Evolutionary conservation across 2,888 invertebrate genomes (phyloP), one percentile per base, ranked within the genome.

Genomic region (Proisotoma minuta): DNA sequence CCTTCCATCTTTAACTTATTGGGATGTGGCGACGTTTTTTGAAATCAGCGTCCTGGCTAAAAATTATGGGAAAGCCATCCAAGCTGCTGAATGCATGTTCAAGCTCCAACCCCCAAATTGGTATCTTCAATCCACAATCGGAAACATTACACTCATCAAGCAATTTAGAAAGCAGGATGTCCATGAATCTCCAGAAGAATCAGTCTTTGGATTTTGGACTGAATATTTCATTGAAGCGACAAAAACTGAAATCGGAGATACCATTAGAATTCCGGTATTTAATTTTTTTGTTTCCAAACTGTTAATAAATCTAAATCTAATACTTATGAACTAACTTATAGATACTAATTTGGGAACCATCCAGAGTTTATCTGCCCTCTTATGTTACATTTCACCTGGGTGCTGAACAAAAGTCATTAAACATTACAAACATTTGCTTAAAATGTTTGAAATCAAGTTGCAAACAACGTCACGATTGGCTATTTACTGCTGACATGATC

Each of bases 11-110:
- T 81, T 99, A 22, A 89, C 88, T 73, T 99, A 99, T 77, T 99
- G 99, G 99, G 97, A 97, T 78, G 97, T 99, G 15, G 97, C 97
- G 0, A 97, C 94, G 1, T 99, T 94, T 82, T 97, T 98, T 78
- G 97, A 97, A 80, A 97, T 98, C 72, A 95, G 95, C 51, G 97
- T 99, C 0, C 81, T 99, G 28, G 96, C 96, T 1, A 94, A 97
- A 78, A 96, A 99, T 78, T 98, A 96, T 77, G 84, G 87, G 15
- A 98, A 98, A 79, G 97, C 98, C 0, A 89, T 94, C 73, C 94
- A 95, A 80, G 98, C 98, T 15, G 95, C 98, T 0, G 90, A 91
- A 77, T 91, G 89, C 76, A 92, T 92, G 92, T 92, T 91, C 75
- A 89, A 88, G 78, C 77, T 92, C 59, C 92, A 91, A 79, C 91